Conservation (phyloP, 2,113 vertebrate species). For the Maccullochella peelii region DNA sequence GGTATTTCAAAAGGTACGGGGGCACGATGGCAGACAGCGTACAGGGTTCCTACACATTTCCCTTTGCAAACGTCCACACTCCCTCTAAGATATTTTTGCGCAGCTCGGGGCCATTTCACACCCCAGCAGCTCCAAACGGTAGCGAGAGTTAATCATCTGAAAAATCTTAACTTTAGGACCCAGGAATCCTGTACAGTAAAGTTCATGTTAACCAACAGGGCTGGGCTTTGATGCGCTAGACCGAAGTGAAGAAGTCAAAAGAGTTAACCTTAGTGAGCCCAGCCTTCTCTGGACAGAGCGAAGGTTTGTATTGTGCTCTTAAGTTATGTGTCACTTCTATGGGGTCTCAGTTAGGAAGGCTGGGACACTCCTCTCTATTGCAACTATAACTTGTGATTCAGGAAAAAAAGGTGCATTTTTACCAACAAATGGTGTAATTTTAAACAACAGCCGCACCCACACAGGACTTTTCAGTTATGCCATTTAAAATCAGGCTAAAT, state of each 20-base stretch:
- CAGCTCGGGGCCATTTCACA: slow-evolving; percentile 27
- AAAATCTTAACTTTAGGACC: slow-evolving; percentile 52
- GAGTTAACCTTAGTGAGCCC: not conserved
- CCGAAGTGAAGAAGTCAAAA: no score
- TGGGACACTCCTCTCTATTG: not conserved
- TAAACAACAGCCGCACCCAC: not conserved
- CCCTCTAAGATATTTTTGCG: slow-evolving; percentile 19
- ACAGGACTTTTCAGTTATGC: not conserved
- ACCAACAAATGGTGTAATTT: not conserved
- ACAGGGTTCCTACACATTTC: slow-evolving; percentile 31
- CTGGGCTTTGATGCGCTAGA: not conserved
- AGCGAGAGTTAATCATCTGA: not conserved
- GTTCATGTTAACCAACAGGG: slow-evolving; percentile 17
- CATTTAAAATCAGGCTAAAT: not conserved
- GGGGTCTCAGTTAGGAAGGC: not conserved
- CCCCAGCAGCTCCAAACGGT: not conserved
- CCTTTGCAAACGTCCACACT: slow-evolving; percentile 1
- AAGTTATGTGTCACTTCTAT: slow-evolving; percentile 6
- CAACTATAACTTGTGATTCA: not conserved
- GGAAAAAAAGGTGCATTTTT: not conserved
- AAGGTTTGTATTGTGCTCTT: slow-evolving; percentile 55
- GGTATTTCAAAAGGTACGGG: not conserved
- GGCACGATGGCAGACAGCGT: slow-evolving; percentile 12
- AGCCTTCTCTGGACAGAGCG: not conserved
- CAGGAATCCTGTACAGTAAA: slow-evolving; percentile 11